Conservation (phyloP, 2,888 invertebrate species). For the Caenorhabditis sinica region DNA sequence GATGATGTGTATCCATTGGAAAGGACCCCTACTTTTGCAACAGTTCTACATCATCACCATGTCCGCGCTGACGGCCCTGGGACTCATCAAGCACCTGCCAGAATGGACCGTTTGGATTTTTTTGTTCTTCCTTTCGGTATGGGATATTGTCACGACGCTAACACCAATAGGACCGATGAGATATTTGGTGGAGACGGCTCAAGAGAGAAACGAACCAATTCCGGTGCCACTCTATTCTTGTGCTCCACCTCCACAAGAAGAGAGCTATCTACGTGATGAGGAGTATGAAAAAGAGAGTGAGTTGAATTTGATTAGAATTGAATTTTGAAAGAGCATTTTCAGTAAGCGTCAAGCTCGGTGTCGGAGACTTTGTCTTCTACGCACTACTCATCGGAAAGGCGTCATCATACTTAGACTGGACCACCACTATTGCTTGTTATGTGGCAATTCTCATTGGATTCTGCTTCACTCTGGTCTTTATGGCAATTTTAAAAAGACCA, state of each 20-base stretch:
- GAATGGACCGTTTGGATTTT: constrained; percentile 99
- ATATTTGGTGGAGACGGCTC: constrained; percentile 98
- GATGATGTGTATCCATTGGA: constrained; percentile 99
- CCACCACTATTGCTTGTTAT: constrained; percentile 98
- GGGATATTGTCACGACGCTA: constrained; percentile 98
- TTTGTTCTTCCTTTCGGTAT: constrained; percentile 95
- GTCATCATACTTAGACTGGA: constrained; percentile 94
- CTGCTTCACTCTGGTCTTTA: constrained; percentile 93
- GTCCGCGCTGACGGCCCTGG: constrained; percentile 97
- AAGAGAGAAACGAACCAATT: constrained; percentile 98
- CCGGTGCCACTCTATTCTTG: constrained; percentile 94
- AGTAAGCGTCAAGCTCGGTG: constrained; percentile 90
- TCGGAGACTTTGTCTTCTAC: constrained; percentile 99
- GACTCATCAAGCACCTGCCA: constrained; percentile 98
- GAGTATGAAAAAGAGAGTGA: constrained; percentile 61
- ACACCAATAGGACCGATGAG: constrained; percentile 94
- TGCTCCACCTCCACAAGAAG: constrained; percentile 64
- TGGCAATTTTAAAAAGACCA: constrained; percentile 95
- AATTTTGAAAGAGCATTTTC: constrained; percentile 3
- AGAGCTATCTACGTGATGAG: not conserved
- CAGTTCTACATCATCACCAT: constrained; percentile 95
- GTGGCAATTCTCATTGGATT: constrained; percentile 98
- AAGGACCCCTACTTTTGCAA: constrained; percentile 94
- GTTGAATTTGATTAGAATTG: constrained; percentile 7
- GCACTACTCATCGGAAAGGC: constrained; percentile 96